phyloP scores from a whole-genome alignment of 1,140 invertebrate genomes.

The Hormaphis cornu region DNA sequence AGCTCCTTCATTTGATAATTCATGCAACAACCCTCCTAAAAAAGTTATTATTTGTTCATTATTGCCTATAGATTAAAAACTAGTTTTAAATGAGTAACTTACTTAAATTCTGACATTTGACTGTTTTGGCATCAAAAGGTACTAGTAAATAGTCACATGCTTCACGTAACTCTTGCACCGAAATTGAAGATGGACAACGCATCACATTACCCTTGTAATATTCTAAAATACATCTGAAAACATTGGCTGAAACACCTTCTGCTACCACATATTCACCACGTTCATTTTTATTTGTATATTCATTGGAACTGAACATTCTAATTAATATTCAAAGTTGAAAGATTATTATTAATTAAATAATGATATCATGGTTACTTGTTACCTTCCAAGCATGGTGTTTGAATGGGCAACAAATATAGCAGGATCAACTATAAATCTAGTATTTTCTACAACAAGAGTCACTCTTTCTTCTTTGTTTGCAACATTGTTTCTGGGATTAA shows the following conservation, averaged over 20 bases:
- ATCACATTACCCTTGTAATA: conserved; percentile 88
- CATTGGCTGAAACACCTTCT: conserved; percentile 84
- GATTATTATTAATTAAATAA: neutral
- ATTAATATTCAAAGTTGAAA: conserved; percentile 35
- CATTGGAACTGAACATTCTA: conserved; percentile 93
- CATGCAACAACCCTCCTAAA: conserved; percentile 86
- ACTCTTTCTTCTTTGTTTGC: conserved; percentile 57
- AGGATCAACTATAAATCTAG: conserved; percentile 75
- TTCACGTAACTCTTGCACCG: conserved; percentile 88
- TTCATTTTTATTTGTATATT: conserved; percentile 89
- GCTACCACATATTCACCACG: conserved; percentile 95
- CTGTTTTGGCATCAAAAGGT: conserved; percentile 91
- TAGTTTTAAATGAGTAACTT: conserved; percentile 43
- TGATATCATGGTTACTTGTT: neutral
- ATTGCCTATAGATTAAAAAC: neutral
- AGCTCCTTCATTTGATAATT: conserved; percentile 97
- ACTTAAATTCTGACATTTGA: conserved; percentile 91
- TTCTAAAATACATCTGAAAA: conserved; percentile 92
- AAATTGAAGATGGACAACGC: conserved; percentile 58
- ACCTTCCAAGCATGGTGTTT: conserved; percentile 83
- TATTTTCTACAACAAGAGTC: conserved; percentile 87
- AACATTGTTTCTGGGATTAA: conserved; percentile 40
- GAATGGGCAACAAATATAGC: conserved; percentile 82
- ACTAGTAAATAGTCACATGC: conserved; percentile 97
- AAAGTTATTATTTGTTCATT: neutral